Conservation (phyloP, 2,113 vertebrate genomes). For the Chunga burmeisteri region DNA sequence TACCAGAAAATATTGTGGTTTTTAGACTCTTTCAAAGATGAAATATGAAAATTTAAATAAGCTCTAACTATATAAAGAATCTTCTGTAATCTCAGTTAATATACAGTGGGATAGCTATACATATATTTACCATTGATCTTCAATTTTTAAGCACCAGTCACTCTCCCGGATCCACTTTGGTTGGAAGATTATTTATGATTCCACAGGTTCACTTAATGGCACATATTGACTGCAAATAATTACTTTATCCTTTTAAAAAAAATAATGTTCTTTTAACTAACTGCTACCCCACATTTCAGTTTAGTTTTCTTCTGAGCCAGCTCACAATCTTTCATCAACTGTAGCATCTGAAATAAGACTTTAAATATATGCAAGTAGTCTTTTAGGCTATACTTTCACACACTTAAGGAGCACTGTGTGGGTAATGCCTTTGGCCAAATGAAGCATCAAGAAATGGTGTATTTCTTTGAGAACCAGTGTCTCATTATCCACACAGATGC, state of each 20-base stretch:
- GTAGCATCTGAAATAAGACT: conserved; percentile 72
- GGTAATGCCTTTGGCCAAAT: conserved; percentile 25
- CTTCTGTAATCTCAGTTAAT: conserved; percentile 78
- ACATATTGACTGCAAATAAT: conserved; percentile 84
- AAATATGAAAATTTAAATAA: conserved; percentile 86
- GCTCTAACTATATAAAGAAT: conserved; percentile 85
- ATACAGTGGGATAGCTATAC: conserved; percentile 78
- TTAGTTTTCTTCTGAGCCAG: conserved; percentile 92
- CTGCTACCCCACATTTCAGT: conserved; percentile 80
- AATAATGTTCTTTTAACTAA: conserved; percentile 78
- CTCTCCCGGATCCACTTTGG: conserved; percentile 87
- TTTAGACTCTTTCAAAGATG: conserved; percentile 88
- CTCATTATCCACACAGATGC: neutral
- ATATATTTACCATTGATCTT: conserved; percentile 72
- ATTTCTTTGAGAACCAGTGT: neutral
- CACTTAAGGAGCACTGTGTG: neutral
- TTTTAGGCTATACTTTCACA: conserved; percentile 23
- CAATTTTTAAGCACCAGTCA: conserved; percentile 82
- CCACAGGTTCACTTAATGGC: conserved; percentile 93
- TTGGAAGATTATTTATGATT: conserved; percentile 85
- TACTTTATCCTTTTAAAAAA: conserved; percentile 80
- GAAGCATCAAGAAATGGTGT: neutral
- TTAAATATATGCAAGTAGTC: conserved; percentile 66
- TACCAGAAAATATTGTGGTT: conserved; percentile 95
- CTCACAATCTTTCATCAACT: conserved; percentile 82